phyloP scores from a whole-genome alignment of 2,888 invertebrate genomes.

The Eilema depressum region DNA sequence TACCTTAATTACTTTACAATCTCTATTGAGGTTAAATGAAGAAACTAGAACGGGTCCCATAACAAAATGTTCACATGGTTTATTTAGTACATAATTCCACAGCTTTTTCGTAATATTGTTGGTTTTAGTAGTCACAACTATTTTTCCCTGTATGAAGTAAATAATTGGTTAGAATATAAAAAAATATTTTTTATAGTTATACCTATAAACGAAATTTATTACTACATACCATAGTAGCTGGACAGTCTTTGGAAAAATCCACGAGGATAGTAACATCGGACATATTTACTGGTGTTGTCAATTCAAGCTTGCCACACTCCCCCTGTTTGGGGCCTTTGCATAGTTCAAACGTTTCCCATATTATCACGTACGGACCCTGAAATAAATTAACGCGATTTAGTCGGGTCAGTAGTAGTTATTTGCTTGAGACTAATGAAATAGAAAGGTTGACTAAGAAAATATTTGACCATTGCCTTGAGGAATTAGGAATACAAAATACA shows the following conservation, averaged over 20 bases:
- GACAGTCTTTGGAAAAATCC: conserved; percentile 70
- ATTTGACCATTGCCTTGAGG: neutral
- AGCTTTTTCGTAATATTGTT: conserved; percentile 68
- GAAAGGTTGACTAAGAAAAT: conserved; percentile 20
- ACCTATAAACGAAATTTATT: neutral
- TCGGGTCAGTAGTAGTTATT: conserved; percentile 32
- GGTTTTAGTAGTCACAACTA: conserved; percentile 62
- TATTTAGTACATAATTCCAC: conserved; percentile 71
- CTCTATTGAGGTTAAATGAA: conserved; percentile 68
- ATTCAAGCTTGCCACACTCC: conserved; percentile 65
- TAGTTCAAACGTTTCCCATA: conserved; percentile 62
- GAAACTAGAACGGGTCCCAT: conserved; percentile 70
- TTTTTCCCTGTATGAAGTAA: conserved; percentile 64
- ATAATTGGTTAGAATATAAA: conserved; percentile 39
- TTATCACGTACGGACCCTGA: conserved; percentile 72
- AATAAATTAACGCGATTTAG: conserved; percentile 27
- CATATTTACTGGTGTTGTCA: conserved; percentile 67
- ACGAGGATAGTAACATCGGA: conserved; percentile 67
- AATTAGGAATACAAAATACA: neutral
- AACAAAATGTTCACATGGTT: conserved; percentile 80
- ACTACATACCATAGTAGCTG: conserved; percentile 59
- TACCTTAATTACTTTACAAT: conserved; percentile 75
- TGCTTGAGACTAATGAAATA: conserved; percentile 37
- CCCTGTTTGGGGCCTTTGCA: conserved; percentile 76
- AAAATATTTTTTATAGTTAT: neutral